Evolutionary conservation across 2,888 invertebrate species (phyloP).

Genomic region (Itoplectis maculator): DNA sequence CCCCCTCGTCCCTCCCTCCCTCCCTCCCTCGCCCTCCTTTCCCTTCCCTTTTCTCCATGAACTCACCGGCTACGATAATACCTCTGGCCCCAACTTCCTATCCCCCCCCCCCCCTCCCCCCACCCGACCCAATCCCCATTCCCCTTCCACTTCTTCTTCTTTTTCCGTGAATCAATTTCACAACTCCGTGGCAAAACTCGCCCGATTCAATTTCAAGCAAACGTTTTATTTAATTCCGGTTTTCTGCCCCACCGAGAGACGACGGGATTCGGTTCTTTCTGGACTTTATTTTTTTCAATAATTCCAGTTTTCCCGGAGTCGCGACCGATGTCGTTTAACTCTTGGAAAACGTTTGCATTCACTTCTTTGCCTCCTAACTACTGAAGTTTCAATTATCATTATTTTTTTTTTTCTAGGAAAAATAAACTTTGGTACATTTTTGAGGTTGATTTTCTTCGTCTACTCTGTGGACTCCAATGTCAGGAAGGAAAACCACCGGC

Average conservation of each 20-base stretch:
- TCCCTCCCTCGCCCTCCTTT: constrained; percentile 3
- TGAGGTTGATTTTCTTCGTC: background rate
- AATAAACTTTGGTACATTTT: too few relatives aligned
- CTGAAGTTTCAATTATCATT: background rate
- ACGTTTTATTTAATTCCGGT: constrained; percentile 63
- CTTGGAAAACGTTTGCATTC: background rate
- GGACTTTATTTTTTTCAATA: constrained; percentile 40
- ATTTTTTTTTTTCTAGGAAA: too few relatives aligned
- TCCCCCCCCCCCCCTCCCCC: too few relatives aligned
- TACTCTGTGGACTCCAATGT: background rate
- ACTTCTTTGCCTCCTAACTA: background rate
- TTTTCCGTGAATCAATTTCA: constrained; percentile 65
- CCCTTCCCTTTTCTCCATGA: constrained; percentile 11
- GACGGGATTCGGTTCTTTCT: constrained; percentile 3
- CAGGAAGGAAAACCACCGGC: too few relatives aligned
- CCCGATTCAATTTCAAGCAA: constrained; percentile 64
- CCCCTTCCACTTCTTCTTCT: constrained; percentile 16
- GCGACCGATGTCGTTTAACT: background rate
- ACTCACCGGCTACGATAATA: constrained; percentile 60
- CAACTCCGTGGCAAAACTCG: constrained; percentile 63
- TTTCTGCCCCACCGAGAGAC: constrained; percentile 10
- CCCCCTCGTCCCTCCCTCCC: constrained; percentile 9
- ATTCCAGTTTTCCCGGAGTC: background rate
- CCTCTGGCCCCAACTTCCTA: constrained; percentile 45
- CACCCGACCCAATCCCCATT: too few relatives aligned